Evolutionary conservation across 1,140 invertebrate genomes (phyloP), one percentile per base, ranked within the genome.

Genomic region (Zaprionus gabonicus): DNA sequence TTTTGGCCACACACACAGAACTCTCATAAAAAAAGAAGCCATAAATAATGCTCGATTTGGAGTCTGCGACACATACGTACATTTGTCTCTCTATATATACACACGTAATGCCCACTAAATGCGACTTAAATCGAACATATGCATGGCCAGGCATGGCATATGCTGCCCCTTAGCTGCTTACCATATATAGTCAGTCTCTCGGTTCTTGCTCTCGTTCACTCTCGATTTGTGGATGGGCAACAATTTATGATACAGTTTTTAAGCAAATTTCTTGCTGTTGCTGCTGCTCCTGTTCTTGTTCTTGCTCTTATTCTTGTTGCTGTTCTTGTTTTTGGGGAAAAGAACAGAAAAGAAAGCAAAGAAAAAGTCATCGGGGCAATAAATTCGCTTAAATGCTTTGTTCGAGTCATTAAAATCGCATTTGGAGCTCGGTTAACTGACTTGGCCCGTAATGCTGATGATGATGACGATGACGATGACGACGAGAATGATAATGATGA

Each of bases 321-420:
- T 64, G n/a, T 36, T 51, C 20, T 20, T 10, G 4, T 49, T 25
- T 49, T 51, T 51, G 2, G 38, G 38, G 13, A 34, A 13, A 53
- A 34, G 51, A 70, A 53, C 20, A 20, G 20, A 20, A 20, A 51
- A 49, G 25, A 66, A 71, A 59, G 41, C 28, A 41, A 60, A 70
- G 55, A 44, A 49, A 58, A 57, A 65, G 69, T 76, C 63, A 80
- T 76, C 66, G 67, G 70, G 46, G 86, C 67, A 85, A 90, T 90
- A 90, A 90, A 90, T 85, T 78, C 65, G 71, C 85, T 82, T 85
- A 90, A 90, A 90, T 90, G 81, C 67, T 72, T 90, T 90, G 85
- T 90, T 85, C 55, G 71, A 90, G 85, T 90, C 85, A 90, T 90
- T 90, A 90, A 90, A 90, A 90, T 82, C 85, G 79, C 85, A 90